Evolutionary conservation across 92 coral and sea anemone species (phyloP), one percentile per base, ranked within the genome.

Genomic region (Epizoanthus stellaris): DNA sequence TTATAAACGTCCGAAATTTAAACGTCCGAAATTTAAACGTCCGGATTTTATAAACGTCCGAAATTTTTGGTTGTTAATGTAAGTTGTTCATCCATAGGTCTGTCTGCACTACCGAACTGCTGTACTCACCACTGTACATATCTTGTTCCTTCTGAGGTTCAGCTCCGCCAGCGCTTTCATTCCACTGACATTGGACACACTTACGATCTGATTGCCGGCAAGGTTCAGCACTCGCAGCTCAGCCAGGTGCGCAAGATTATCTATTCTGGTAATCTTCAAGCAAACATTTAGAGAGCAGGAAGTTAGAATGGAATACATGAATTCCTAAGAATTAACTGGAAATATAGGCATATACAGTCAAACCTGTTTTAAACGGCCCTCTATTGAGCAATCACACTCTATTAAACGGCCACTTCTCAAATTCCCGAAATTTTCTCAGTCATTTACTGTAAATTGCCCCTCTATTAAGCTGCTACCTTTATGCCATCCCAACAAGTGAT

Each of bases 181-280:
- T 0, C 99, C 99, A 86, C 86, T 73, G 70, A 96, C 86, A 58
- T 91, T 96, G 34, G 77, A 80, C 13, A 96, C 99, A 62, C 68
- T 86, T n/a, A 89, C 87, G 67, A 96, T 96, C 68, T 94, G 95
- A 71, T 96, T 96, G 2, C 99, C 98, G 77, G 99, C 99, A 30
- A 96, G 87, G 85, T 96, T 96, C 17, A 96, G 75, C 58, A 96
- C 99, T 65, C 99, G 75, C 68, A 96, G 90, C 82, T 96, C 99
- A 39, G 91, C 73, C 47, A 96, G 87, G 82, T 96, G 98, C 13
- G 85, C 87, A n/a, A 96, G 93, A 85, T 94, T 96, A 75, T 93
- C 95, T 56, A 96, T 96, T 71, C 88, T 87, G 62, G 89, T 85
- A 40, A 96, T 92, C 99, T 96, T 70, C 3, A 62, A 61, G 69